Conservation (phyloP, 1,140 invertebrate genomes). For the Centruroides vittatus region DNA sequence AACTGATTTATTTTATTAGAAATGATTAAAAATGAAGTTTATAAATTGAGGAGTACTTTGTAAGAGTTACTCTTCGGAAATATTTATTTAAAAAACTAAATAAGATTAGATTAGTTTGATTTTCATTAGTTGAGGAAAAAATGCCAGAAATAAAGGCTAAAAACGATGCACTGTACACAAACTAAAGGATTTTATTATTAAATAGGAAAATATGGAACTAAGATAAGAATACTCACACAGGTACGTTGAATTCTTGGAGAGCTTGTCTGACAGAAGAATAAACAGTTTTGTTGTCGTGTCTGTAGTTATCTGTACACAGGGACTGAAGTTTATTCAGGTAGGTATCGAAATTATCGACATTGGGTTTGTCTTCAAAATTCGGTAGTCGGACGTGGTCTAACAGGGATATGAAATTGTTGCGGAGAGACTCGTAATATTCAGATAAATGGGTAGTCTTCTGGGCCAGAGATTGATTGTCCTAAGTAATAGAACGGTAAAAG, state of each 20-base stretch:
- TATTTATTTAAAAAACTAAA: too few species aligned
- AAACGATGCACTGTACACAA: too few species aligned
- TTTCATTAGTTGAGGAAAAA: too few species aligned
- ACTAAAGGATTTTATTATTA: too few species aligned
- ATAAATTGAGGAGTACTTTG: too few species aligned
- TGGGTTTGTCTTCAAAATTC: slow-evolving; percentile 47
- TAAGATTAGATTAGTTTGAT: too few species aligned
- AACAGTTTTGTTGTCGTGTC: slow-evolving; percentile 50
- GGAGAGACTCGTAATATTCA: slow-evolving; percentile 77
- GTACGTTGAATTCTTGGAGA: slow-evolving; percentile 71
- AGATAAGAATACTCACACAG: slow-evolving; percentile 11
- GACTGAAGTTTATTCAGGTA: slow-evolving; percentile 85
- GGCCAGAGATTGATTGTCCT: slow-evolving; percentile 14
- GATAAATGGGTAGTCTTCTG: slow-evolving; percentile 61
- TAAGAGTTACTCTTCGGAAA: too few species aligned
- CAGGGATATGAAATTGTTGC: slow-evolving; percentile 82
- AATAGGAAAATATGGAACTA: too few species aligned
- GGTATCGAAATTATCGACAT: slow-evolving; percentile 62
- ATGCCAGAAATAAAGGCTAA: too few species aligned
- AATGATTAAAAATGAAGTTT: too few species aligned
- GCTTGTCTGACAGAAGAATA: slow-evolving; percentile 79
- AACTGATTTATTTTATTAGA: too few species aligned
- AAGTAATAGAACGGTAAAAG: neutral
- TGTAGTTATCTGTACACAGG: slow-evolving; percentile 48
- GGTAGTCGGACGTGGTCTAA: slow-evolving; percentile 76